phyloP scores from a whole-genome alignment of 1,140 invertebrate genomes.

The Ladona fulva region DNA sequence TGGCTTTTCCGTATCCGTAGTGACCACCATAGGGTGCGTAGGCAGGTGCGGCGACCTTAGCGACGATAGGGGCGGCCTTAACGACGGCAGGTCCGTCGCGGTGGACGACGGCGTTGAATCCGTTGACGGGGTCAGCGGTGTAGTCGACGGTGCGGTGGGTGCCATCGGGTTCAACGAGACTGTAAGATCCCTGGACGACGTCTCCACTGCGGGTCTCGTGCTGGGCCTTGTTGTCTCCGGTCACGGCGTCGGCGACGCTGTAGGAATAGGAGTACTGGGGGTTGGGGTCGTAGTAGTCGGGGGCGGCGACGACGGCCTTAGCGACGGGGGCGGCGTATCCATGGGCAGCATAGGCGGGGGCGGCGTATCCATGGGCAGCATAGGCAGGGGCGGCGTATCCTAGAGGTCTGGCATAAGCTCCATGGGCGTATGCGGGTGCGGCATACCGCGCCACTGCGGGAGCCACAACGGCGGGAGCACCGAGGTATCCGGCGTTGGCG shows the following conservation, averaged over 20 bases:
- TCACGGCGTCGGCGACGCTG: conserved; percentile 30
- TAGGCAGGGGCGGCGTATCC: not conserved
- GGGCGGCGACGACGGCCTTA: conserved; percentile 23
- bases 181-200: conserved; percentile 41
- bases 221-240: conserved; percentile 39
- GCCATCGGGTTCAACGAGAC: conserved; percentile 40
- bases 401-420: not conserved
- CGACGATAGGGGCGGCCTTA: conserved; percentile 23
- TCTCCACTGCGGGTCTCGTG: conserved; percentile 41
- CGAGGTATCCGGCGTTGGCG: not conserved
- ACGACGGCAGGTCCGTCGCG: conserved; percentile 27
- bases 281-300: conserved; percentile 23
- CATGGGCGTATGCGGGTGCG: not conserved
- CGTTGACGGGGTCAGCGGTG: conserved; percentile 39
- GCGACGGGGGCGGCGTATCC: not conserved
- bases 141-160: conserved; percentile 38
- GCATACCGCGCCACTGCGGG: no score
- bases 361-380: no score
- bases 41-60: not conserved
- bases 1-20: no score
- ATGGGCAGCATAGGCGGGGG: no score
- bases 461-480: not conserved
- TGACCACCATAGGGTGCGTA: not conserved
- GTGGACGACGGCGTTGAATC: conserved; percentile 37
- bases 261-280: conserved; percentile 28